phyloP scores from a whole-genome alignment of 2,797 vertebrate species.

The Xenopus petersii region DNA sequence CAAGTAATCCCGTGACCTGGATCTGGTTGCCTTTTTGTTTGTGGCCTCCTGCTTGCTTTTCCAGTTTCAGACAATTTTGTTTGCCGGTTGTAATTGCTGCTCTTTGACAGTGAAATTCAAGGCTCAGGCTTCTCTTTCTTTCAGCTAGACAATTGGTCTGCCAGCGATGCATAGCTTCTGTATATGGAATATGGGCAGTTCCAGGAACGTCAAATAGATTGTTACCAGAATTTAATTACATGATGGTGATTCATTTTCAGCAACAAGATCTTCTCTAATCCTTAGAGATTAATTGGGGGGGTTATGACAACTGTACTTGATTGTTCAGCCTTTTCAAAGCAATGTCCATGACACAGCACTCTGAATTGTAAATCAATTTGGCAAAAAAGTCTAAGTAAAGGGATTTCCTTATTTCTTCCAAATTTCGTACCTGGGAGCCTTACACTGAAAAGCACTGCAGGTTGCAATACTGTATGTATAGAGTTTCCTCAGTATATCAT shows the following conservation, averaged over 20 bases:
- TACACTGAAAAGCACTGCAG: too few species aligned
- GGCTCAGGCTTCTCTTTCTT: slow-evolving; percentile 11
- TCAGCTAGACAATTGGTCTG: slow-evolving; percentile 19
- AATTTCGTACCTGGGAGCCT: too few species aligned
- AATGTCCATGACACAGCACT: not conserved
- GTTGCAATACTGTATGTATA: too few species aligned
- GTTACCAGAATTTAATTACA: slow-evolving; percentile 35
- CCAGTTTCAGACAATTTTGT: slow-evolving; percentile 4
- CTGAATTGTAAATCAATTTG: too few species aligned
- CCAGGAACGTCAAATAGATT: slow-evolving; percentile 22
- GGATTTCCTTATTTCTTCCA: too few species aligned
- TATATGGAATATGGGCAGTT: slow-evolving; percentile 9
- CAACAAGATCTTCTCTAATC: slow-evolving; percentile 5
- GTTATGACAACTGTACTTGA: not conserved
- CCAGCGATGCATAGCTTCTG: slow-evolving; percentile 1
- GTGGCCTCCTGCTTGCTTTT: slow-evolving; percentile 9
- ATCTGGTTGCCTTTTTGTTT: slow-evolving; percentile 8
- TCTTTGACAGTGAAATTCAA: not conserved
- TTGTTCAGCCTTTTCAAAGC: not conserved
- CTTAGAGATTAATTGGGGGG: not conserved
- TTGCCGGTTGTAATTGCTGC: not conserved
- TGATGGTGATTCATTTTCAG: slow-evolving; percentile 10
- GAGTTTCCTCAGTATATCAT: too few species aligned
- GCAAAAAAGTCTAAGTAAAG: too few species aligned
- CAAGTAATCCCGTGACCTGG: not conserved